phyloP scores from a whole-genome alignment of 2,797 vertebrate genomes.

The Centropyge bicolor region DNA sequence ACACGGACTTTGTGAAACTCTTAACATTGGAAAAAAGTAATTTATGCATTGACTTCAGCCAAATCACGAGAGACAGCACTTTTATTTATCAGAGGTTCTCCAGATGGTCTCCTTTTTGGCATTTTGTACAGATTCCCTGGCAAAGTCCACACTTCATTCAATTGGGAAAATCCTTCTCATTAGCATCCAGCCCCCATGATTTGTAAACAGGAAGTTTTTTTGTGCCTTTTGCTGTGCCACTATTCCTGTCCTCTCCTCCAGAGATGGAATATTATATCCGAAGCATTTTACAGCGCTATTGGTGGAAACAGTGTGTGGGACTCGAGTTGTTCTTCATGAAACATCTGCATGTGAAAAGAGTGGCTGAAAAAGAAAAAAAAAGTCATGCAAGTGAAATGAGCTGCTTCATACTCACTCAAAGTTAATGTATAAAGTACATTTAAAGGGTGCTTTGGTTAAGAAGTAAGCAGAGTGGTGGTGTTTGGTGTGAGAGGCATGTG shows the following conservation, averaged over 20 bases:
- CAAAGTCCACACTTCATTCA: slow-evolving; percentile 16
- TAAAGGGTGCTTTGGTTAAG: background rate
- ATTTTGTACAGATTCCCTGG: slow-evolving; percentile 6
- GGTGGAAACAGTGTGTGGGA: background rate
- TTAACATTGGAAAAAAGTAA: slow-evolving; percentile 1
- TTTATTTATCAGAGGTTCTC: slow-evolving; percentile 34
- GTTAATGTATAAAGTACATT: background rate
- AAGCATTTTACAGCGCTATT: background rate
- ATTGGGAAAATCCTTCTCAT: slow-evolving; percentile 17
- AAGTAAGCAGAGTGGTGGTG: background rate
- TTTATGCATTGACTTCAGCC: slow-evolving; percentile 2
- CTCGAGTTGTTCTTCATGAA: background rate
- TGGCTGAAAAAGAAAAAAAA: background rate
- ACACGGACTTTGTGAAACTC: background rate
- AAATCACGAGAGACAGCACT: slow-evolving; percentile 35
- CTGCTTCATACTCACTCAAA: background rate
- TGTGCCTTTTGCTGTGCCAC: slow-evolving; percentile 1
- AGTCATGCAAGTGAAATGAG: background rate
- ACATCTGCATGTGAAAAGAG: background rate
- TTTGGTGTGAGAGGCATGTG: background rate
- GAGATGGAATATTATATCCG: background rate
- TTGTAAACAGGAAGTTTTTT: slow-evolving; percentile 21
- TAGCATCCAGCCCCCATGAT: background rate
- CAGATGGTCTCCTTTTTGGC: slow-evolving; percentile 37
- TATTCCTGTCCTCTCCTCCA: slow-evolving; percentile 1